Conservation (phyloP, 2,888 invertebrate species). For the Chloromyia formosa region DNA sequence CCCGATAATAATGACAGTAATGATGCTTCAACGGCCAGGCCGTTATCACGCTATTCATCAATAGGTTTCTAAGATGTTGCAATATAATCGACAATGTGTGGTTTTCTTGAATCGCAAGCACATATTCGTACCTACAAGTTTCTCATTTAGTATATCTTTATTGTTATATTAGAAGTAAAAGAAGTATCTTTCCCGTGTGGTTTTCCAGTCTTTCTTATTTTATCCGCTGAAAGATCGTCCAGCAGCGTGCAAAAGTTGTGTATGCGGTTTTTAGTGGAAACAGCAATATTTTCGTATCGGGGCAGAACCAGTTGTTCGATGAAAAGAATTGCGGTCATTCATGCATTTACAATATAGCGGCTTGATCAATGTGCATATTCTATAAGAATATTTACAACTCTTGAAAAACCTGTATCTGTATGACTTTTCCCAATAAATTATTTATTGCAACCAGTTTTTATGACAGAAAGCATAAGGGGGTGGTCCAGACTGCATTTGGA, state of each 20-base stretch:
- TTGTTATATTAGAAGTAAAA: not conserved
- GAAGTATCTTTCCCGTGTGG: not conserved
- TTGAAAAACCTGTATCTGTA: conserved; percentile 16
- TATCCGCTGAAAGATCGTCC: conserved; percentile 1
- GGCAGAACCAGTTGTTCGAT: conserved; percentile 21
- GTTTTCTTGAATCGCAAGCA: not conserved
- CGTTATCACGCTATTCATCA: conserved; percentile 37
- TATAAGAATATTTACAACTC: conserved; percentile 21
- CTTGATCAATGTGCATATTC: too few species aligned
- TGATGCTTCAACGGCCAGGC: conserved; percentile 11
- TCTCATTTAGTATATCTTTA: too few species aligned
- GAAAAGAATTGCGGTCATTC: conserved; percentile 38
- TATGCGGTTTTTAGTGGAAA: too few species aligned
- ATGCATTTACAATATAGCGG: conserved; percentile 23
- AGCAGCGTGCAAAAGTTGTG: too few species aligned
- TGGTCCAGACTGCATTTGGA: not conserved
- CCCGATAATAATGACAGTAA: conserved; percentile 20
- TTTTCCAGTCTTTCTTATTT: conserved; percentile 25
- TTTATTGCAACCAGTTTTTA: conserved; percentile 34
- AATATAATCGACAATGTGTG: not conserved
- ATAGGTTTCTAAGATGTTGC: conserved; percentile 1
- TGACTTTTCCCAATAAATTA: conserved; percentile 32
- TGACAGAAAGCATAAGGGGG: not conserved
- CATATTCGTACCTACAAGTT: too few species aligned
- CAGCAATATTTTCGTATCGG: too few species aligned